phyloP scores from a whole-genome alignment of 2,113 vertebrate genomes.

The Rattus rattus region DNA sequence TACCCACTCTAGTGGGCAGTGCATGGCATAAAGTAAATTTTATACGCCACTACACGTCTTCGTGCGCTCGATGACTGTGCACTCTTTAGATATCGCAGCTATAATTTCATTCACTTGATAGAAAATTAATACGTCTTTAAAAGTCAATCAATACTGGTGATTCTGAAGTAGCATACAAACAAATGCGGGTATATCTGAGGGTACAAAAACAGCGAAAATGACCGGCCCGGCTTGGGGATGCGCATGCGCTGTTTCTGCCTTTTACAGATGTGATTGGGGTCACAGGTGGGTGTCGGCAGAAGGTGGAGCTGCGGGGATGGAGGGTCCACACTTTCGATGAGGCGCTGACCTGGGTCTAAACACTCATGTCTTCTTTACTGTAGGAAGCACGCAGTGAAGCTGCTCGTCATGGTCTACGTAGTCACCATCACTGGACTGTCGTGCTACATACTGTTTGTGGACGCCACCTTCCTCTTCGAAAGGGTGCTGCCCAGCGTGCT shows the following conservation, averaged over 20 bases:
- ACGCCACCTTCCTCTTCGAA: constrained; percentile 61
- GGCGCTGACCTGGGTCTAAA: not conserved
- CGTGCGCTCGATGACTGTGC: not conserved
- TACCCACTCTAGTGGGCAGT: not conserved
- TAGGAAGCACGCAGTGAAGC: constrained; percentile 55
- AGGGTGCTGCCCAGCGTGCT: constrained; percentile 35
- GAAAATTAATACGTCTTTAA: not conserved
- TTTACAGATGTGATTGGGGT: not conserved
- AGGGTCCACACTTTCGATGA: no score
- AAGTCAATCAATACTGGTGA: not conserved
- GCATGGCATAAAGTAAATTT: not conserved
- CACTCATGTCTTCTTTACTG: not conserved
- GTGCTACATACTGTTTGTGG: constrained; percentile 64
- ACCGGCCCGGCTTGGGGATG: not conserved
- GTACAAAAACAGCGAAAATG: fast-evolving
- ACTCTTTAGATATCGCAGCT: not conserved
- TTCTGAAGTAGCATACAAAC: no score
- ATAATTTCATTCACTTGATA: not conserved
- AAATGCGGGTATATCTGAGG: not conserved
- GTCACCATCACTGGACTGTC: constrained; percentile 55
- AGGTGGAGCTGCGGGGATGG: not conserved
- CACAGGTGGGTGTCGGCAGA: not conserved
- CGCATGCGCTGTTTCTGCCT: not conserved
- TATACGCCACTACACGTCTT: not conserved
- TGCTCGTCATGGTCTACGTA: constrained; percentile 27